Evolutionary conservation across 2,888 invertebrate species (phyloP).

Genomic region (Ormia ochracea): DNA sequence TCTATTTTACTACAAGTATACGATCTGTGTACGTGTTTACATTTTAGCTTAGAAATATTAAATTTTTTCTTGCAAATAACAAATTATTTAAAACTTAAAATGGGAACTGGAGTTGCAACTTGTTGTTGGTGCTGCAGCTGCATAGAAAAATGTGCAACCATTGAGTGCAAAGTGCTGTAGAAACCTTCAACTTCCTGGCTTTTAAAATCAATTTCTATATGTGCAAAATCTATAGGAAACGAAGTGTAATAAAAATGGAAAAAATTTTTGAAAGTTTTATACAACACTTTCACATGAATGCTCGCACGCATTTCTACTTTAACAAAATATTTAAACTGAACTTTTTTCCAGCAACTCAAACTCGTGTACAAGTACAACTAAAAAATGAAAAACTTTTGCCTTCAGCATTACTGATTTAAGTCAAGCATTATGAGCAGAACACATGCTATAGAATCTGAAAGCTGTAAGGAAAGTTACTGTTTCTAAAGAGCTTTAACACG

Average conservation of each 20-base stretch:
- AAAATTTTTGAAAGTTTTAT: slow-evolving; percentile 22
- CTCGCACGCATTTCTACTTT: background rate
- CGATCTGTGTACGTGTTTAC: no score
- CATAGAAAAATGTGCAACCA: background rate
- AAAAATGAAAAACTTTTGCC: background rate
- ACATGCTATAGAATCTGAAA: background rate
- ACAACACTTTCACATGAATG: background rate
- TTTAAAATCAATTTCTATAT: background rate
- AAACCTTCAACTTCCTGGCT: background rate
- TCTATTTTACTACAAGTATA: no score
- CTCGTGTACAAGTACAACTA: background rate
- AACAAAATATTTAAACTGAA: background rate
- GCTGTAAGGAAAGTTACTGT: no score
- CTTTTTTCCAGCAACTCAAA: background rate
- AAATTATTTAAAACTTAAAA: no score
- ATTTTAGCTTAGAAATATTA: no score
- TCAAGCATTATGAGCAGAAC: background rate
- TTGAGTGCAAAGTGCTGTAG: background rate
- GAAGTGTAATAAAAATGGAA: slow-evolving; percentile 3
- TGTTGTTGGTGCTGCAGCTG: background rate
- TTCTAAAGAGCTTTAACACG: no score
- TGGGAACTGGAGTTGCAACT: background rate
- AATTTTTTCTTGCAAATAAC: no score
- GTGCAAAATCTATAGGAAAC: background rate
- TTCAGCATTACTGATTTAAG: background rate